Evolutionary conservation across 2,113 vertebrate genomes (phyloP).

Genomic region (Chloroceryle aenea): DNA sequence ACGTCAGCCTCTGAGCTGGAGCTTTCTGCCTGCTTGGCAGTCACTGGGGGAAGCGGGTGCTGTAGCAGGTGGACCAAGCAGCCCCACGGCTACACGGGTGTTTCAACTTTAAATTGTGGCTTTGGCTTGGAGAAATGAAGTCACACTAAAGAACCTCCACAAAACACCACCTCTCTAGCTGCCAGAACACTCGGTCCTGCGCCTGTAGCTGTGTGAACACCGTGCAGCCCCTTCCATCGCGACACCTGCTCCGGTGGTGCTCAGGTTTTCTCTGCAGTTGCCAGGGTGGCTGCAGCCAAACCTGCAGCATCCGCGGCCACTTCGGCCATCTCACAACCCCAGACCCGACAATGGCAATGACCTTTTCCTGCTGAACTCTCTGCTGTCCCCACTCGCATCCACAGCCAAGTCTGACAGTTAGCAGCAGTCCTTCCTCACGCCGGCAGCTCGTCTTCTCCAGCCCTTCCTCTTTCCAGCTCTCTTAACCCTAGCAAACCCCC

Average conservation of each 20-base stretch:
- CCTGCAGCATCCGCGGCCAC: not conserved
- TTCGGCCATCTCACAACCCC: not conserved
- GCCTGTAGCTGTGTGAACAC: not conserved
- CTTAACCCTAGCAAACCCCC: not conserved
- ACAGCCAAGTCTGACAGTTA: not conserved
- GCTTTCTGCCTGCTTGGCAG: not conserved
- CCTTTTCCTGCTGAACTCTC: not conserved
- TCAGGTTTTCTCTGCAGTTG: not conserved
- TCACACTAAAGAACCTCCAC: not conserved
- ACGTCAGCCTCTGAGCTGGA: not conserved
- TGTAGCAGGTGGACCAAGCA: not conserved
- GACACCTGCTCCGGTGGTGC: not conserved
- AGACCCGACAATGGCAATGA: rapidly evolving
- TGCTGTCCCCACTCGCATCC: not conserved
- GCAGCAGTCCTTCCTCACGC: not conserved
- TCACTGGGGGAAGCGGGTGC: not conserved
- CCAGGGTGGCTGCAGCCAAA: not conserved
- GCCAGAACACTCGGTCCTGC: not conserved
- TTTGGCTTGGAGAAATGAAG: not conserved
- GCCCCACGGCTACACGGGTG: not conserved
- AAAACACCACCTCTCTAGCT: not conserved
- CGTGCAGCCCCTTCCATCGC: not conserved
- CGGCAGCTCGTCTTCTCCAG: not conserved
- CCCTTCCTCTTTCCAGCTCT: not conserved
- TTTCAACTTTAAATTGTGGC: not conserved